Percentiles rank a stretch among this genome's conserved stretches.
Conservation (phyloP, 2,113 vertebrate species). For the Centropus unirufus region DNA sequence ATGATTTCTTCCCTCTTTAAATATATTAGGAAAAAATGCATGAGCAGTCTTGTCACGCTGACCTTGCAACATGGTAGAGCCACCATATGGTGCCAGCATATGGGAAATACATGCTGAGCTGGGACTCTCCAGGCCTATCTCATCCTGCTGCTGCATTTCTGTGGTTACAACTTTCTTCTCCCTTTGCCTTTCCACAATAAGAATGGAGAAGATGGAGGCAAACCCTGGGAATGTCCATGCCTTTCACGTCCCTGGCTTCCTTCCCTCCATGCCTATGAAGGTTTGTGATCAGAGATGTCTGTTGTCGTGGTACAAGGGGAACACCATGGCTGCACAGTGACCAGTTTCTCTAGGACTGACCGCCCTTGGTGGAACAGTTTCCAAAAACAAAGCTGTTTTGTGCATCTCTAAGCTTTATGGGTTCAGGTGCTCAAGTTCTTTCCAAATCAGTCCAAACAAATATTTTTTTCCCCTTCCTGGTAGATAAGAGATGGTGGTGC, state of each 20-base stretch:
- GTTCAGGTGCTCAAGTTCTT: background rate
- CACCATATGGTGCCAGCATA: background rate
- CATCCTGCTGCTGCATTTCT: background rate
- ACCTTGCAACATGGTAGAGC: background rate
- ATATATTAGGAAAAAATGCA: background rate
- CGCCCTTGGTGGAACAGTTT: background rate
- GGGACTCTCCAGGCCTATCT: background rate
- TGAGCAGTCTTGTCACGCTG: fast-evolving
- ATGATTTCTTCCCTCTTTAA: background rate
- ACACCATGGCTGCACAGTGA: fast-evolving
- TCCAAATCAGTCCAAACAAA: background rate
- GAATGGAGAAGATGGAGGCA: background rate
- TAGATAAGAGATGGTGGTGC: background rate
- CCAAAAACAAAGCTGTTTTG: background rate
- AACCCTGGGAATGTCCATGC: background rate
- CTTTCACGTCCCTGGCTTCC: background rate
- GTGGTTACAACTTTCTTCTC: background rate
- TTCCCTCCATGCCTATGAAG: background rate
- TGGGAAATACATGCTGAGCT: background rate
- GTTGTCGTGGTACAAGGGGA: fast-evolving
- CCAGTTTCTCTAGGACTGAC: background rate
- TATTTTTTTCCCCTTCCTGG: background rate
- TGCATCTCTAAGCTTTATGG: background rate
- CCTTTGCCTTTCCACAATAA: background rate
- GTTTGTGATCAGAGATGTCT: background rate